These are phyloP conservation scores for Atta cephalotes DNA, from an alignment of 1,140 invertebrate genomes.

Conservation along the genomic window DNA sequence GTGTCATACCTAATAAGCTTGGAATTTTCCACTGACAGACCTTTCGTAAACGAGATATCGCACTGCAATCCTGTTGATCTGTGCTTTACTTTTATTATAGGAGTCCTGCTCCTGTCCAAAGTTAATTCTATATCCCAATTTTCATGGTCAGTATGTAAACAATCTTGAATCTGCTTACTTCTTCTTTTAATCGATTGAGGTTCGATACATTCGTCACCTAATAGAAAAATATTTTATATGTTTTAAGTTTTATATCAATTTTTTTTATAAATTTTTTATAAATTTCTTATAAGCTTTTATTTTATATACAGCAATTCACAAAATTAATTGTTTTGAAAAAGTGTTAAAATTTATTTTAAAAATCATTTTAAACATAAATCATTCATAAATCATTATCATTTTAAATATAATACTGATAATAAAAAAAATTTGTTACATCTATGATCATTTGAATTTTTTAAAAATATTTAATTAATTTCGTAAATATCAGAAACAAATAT, in stretches of 20 bases:
- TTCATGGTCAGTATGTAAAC: conserved; percentile 28
- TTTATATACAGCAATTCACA: neutral
- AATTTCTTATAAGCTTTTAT: conserved; percentile 16
- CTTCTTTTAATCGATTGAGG: neutral
- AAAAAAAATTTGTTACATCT: neutral
- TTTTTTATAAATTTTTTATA: neutral
- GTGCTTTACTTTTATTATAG: conserved; percentile 87
- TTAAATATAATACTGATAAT: neutral
- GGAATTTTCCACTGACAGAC: conserved; percentile 86
- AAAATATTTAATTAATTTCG: neutral
- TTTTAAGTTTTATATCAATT: neutral
- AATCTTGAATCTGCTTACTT: neutral
- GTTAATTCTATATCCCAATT: conserved; percentile 62
- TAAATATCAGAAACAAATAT: conserved; percentile 23
- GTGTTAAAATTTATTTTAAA: too few species aligned
- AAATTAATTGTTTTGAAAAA: too few species aligned
- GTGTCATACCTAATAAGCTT: conserved; percentile 82
- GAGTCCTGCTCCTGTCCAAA: conserved; percentile 79
- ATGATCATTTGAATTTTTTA: neutral
- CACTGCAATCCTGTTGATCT: conserved; percentile 82
- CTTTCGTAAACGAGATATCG: conserved; percentile 87
- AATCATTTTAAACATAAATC: too few species aligned
- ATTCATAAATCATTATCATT: too few species aligned
- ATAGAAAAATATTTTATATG: neutral
- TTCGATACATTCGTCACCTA: conserved; percentile 7